These are phyloP conservation scores for Aphrophora alni DNA, from an alignment of 2,888 invertebrate genomes.

Conservation along the genomic window DNA sequence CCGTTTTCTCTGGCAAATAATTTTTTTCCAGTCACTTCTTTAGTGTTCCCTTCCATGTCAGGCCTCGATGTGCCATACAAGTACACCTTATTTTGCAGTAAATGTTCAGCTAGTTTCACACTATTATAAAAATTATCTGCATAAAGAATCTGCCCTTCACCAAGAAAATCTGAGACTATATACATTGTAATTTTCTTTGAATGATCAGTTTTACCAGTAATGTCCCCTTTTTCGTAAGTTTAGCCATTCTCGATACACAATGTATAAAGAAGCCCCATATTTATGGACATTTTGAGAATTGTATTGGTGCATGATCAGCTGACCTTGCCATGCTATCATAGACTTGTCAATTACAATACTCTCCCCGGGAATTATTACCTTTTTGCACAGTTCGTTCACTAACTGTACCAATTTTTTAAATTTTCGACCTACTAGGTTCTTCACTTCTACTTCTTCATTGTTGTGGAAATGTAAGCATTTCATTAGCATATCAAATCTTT, in stretches of 20 bases:
- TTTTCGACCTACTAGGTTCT: not conserved
- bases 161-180: conserved; percentile 46
- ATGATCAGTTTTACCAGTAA: conserved; percentile 52
- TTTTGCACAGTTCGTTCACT: not conserved
- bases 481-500: not conserved
- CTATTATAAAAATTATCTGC: conserved; percentile 51
- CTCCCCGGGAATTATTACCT: conserved; percentile 45
- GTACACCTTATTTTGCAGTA: conserved; percentile 45
- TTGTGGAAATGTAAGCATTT: not conserved
- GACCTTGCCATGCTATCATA: conserved; percentile 50
- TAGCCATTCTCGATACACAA: conserved; percentile 29
- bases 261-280: conserved; percentile 51
- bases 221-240: conserved; percentile 41
- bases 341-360: conserved; percentile 50
- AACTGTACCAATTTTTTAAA: not conserved
- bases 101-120: conserved; percentile 42
- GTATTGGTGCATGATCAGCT: conserved; percentile 51
- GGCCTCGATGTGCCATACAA: conserved; percentile 45
- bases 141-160: conserved; percentile 47
- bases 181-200: conserved; percentile 48
- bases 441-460: not conserved
- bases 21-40: conserved; percentile 42
- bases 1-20: conserved; percentile 20
- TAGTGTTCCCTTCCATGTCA: conserved; percentile 43
- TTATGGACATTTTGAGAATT: conserved; percentile 49